Evolutionary conservation across 2,113 vertebrate genomes (phyloP), one percentile per base, ranked within the genome.

Genomic region (Laterallus jamaicensis): DNA sequence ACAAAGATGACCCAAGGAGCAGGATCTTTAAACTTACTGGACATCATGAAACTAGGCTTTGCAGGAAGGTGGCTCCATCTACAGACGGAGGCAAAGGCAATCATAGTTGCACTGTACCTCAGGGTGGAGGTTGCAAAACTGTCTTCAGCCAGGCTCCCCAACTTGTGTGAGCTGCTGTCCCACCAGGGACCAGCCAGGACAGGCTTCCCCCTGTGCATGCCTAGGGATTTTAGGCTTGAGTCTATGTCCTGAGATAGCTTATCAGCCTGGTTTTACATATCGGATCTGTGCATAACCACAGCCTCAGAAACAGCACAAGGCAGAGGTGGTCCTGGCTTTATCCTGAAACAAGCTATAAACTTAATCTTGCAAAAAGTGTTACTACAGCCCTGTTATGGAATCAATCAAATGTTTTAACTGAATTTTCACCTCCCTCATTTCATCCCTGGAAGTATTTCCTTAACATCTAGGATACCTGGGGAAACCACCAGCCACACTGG

Each of bases 281-380:
- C 29, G 35, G 4, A 37, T 26, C 25, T 44, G 26, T 26, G 4
- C 0, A 0, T 17, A 14, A 15, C 44, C 2, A 0, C 4, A 44
- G 19, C 52, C 35, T 40, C 21, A 68, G 55, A 55, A 52, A 55
- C 2, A 12, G 31, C 40, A 15, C 17, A 29, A 69, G 17, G 31
- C n/a, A 64, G 59, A 76, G 17, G 20, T 9, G 16, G 10, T 31
- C 29, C 59, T 78, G 26, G 29, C 60, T 95, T 76, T 80, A 74
- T 47, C 28, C 15, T 78, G 69, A 70, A 50, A 5, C 5, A 67
- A 70, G 62, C 9, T 50, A 6, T 11, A 74, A 54, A 3, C 12
- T 28, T 59, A 74, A 17, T 3, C 9, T 83, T 63, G 58, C 5
- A 44, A 50, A 70, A 76, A n/a, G 15, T 11, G 4, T 47, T 49